Evolutionary conservation across 2,797 vertebrate species (phyloP).

Genomic region (Delichon dasypus): DNA sequence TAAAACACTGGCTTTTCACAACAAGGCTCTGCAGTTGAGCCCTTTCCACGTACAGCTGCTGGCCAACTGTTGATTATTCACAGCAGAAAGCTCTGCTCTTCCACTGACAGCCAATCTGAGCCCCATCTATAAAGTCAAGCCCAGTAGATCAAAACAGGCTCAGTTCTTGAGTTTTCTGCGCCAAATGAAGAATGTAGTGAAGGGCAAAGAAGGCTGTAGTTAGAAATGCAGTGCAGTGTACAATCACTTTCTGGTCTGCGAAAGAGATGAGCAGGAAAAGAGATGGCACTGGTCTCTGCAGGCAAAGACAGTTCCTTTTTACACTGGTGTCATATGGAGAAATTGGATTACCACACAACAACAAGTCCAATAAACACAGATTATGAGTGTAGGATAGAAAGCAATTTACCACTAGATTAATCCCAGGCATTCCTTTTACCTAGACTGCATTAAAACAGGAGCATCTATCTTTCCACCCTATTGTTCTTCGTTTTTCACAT

Average conservation of each 20-base stretch:
- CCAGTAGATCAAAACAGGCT: not conserved
- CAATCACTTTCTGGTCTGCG: not conserved
- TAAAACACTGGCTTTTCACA: not conserved
- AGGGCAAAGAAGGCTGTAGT: not conserved
- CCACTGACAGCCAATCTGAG: not conserved
- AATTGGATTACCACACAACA: not conserved
- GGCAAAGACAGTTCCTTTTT: not conserved
- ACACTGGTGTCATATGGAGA: not conserved
- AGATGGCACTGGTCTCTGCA: not conserved
- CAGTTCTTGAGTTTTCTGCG: not conserved
- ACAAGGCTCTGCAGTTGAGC: not conserved
- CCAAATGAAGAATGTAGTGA: not conserved
- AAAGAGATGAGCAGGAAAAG: not conserved
- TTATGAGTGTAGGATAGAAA: not conserved
- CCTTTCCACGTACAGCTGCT: not conserved
- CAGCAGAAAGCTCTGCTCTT: constrained; percentile 3
- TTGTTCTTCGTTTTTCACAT: not conserved
- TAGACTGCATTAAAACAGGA: not conserved
- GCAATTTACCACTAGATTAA: not conserved
- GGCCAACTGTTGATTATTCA: not conserved
- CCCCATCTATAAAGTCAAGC: not conserved
- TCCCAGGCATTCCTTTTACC: not conserved
- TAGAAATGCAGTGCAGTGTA: not conserved
- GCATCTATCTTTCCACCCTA: not conserved
- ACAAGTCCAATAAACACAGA: not conserved